Base-by-base conservation (phyloP, 2,888 invertebrate genomes). In the Bombylius discolor region DNA sequence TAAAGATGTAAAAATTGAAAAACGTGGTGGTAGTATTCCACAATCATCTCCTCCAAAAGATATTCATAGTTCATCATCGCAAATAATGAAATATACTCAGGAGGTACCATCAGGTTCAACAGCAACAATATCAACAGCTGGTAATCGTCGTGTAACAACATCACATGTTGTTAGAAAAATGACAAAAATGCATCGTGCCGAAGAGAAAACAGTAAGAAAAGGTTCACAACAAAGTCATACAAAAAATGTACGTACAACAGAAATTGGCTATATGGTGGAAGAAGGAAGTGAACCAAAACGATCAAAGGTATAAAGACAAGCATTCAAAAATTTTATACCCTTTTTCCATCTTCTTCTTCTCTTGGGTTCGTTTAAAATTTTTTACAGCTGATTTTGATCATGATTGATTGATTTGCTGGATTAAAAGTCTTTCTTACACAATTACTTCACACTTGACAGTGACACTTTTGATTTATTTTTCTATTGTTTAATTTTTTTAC, bases 81-180 rank as follows among this genome's bases (percentile, higher is more conserved):
- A 86, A 74, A 85, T 87, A 70, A 82, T 90, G 71, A 84, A 86
- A 67, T 89, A 89, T 66, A 87, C 87, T 72, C 86, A 89, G 69
- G 81, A 85, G 64, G 76, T 90, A 68, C 85, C 88, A 69, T 89
- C 90, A 66, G 89, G 89, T 78, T 86, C 89, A 66, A 87, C 86
- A 60, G 87, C 89, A 76, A 85, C 88, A 67, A 82, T 83, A 69
- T 85, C 84, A 58, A 84, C 86, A 62, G 84, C 83, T 68, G 89
- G 90, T 46, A 84, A 85, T 68, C 80, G 88, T 59, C 82, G 89
- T 63, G 88, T 92, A 62, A 92, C 90, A 34, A 89, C 91, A 48
- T 89, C 91, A 47, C 83, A 89, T 68, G 88, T 92, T 61, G 85
- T 92, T 53, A 80, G 89, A 60, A 92, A 91, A 73, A 89, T 93